Base-by-base conservation (phyloP, 2,888 invertebrate genomes). In the Polymixis lichenea region DNA sequence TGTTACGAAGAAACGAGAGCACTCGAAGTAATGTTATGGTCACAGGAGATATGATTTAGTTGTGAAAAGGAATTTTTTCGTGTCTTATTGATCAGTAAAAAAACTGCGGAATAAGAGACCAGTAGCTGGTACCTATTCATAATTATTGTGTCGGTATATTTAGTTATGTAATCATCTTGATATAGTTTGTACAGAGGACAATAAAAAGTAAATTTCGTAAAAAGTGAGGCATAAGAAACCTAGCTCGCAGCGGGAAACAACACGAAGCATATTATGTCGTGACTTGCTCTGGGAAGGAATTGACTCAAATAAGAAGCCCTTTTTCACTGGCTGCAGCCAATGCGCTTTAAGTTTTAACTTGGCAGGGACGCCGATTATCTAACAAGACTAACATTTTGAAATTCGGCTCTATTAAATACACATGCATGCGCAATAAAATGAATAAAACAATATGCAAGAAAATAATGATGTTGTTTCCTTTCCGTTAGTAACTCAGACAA, bases 181-280 rank as follows among this genome's bases (percentile, higher is more conserved):
- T 62, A 70, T 28, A 64, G 22, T 66, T 76, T 68, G 28, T 64
- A 71, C 25, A 58, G 56, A 72, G 15, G 25, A 25, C n/a, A 73
- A 73, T 75, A 72, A 83, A 85, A 76, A 82, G 64, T 73, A 84
- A 78, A 75, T 85, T 82, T 82, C 49, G 58, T 65, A 68, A 84
- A 66, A 82, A 85, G 73, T 73, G 58, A 83, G 67, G 72, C 62
- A 75, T 78, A 85, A 83, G 82, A 88, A 88, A 86, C 86, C 81
- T 86, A 80, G 78, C 85, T 84, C 92, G 75, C 92, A 91, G 92
- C 91, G 86, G 92, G 92, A 84, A 86, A 87, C 86, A 86, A 86
- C 92, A 92, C 91, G 92, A 92, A 88, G 77, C 86, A 83, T 88
- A 89, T 90, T 88, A 88, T 87, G 89, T 92, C 92, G 92, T 92